Conservation (phyloP, 2,888 invertebrate species). For the Nasonovia ribisnigri region DNA sequence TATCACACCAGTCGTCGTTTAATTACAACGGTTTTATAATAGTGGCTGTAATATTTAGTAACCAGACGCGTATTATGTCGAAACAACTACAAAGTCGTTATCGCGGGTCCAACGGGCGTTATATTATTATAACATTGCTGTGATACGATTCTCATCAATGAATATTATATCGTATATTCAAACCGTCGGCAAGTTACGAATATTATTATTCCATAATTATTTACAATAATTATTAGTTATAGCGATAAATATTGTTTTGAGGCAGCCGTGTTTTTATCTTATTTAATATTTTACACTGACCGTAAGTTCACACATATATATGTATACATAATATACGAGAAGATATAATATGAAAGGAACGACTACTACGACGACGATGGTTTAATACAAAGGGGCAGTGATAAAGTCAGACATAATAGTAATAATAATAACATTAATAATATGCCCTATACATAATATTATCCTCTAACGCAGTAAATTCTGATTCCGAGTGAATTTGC, state of each 20-base stretch:
- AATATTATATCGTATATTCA: not conserved
- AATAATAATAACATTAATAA: slow-evolving; percentile 39
- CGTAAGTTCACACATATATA: not conserved
- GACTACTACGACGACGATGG: not conserved
- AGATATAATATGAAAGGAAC: not conserved
- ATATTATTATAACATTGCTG: not conserved
- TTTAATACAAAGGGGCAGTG: slow-evolving; percentile 41
- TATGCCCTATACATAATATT: slow-evolving; percentile 23
- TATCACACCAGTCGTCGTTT: slow-evolving; percentile 2
- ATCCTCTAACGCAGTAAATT: slow-evolving; percentile 39
- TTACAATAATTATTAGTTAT: not conserved
- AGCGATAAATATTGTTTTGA: slow-evolving; percentile 34
- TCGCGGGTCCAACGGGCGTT: not conserved
- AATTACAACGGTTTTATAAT: slow-evolving; percentile 24
- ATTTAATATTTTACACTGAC: not conserved
- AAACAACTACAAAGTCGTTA: slow-evolving; percentile 23
- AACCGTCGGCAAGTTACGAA: not conserved
- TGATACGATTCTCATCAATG: slow-evolving; percentile 33
- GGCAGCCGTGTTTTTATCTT: not conserved
- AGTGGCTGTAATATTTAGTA: not conserved
- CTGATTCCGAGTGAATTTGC: slow-evolving; percentile 50
- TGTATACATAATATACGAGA: not conserved
- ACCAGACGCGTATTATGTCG: not conserved
- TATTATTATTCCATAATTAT: slow-evolving; percentile 19
- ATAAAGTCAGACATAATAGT: slow-evolving; percentile 49